Base-by-base conservation (phyloP, 1,140 invertebrate genomes). In the Stegodyphus dumicola region DNA sequence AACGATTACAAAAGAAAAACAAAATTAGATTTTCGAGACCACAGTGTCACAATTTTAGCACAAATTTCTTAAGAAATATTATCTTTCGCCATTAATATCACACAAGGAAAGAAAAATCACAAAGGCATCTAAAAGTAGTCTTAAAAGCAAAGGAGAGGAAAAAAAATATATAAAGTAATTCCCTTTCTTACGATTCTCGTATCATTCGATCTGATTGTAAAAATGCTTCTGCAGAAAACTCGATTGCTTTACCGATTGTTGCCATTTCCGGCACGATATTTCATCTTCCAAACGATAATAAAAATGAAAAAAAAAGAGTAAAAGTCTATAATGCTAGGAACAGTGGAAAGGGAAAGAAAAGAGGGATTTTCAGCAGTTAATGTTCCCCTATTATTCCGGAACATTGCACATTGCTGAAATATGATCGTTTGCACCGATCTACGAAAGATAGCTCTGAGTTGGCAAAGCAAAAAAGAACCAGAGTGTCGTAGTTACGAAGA, bases 241-340 rank as follows among this genome's bases (percentile, higher is more conserved):
- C 80, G 71, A 83, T 83, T 75, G 80, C 71, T 66, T 67, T 75
- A 60, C 51, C 70, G 80, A 83, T 83, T 74, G 80, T 75, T 83
- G 60, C 53, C 65, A 67, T 83, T 67, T 66, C 77, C 52, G 51
- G 67, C 54, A 79, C 67, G 66, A 79, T 79, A 65, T 70, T 70
- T 79, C 77, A 79, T 79, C 52, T 70, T 70, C 66, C 51, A 56
- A 79, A 69, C 18, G 51, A n/a, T 10, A 64, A 33, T 54, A 17
- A 48, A 76, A 17, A 11, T 15, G 0, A 17, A 56, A 51, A 60
- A 56, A 64, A 7, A 17, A 48, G 9, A 49, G 11, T n/a, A 48
- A 71, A 71, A 71, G 69, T 71, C n/a, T 54, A 60, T 60, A 60
- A 60, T 15, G 7, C n/a, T 15, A 80, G 56, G 49, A 80, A 80